These are phyloP conservation scores for Metaphire vulgaris DNA, from an alignment of 1,140 invertebrate genomes.

Conservation along the genomic window DNA sequence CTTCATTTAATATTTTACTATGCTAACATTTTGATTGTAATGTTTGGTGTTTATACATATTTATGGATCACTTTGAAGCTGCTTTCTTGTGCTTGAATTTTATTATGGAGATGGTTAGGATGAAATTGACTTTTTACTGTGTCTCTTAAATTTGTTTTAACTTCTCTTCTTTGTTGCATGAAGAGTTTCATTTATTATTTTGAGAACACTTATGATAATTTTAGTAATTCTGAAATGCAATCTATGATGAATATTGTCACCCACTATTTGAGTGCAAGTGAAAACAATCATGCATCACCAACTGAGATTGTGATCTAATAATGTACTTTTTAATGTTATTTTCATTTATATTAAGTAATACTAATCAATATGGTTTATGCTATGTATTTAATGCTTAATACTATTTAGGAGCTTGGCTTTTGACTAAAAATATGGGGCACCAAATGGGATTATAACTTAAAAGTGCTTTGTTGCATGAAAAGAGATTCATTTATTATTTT, in stretches of 20 bases:
- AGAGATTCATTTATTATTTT: too few relatives aligned
- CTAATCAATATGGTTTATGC: background rate
- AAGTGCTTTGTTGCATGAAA: too few relatives aligned
- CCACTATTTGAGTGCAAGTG: constrained; percentile 6
- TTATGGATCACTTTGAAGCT: background rate
- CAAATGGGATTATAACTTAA: background rate
- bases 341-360: background rate
- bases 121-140: background rate
- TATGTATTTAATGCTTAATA: background rate
- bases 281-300: constrained; percentile 31
- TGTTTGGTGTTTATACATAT: background rate
- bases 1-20: background rate
- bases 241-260: constrained; percentile 1
- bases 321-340: background rate
- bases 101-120: background rate
- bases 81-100: background rate
- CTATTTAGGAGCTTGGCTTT: background rate
- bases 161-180: background rate
- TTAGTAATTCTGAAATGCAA: background rate
- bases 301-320: constrained; percentile 22
- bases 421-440: background rate
- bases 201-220: background rate
- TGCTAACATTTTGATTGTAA: background rate
- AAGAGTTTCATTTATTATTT: background rate
- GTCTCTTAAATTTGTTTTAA: background rate